Evolutionary conservation across 2,888 invertebrate species (phyloP).

Genomic region (Cheilosia grossa): DNA sequence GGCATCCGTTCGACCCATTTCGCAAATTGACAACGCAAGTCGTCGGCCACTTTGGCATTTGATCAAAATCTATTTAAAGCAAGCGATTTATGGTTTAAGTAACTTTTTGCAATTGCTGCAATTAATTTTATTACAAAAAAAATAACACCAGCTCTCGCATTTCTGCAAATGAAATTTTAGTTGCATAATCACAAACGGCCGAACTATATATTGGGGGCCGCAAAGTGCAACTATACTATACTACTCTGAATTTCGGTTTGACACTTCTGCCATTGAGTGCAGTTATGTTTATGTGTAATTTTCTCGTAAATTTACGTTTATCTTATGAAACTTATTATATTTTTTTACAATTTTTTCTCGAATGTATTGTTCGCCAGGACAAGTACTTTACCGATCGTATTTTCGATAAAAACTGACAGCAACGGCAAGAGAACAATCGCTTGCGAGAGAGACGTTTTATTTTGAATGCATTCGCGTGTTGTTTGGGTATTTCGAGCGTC

Average conservation of each 20-base stretch:
- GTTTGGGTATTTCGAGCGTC: conserved; percentile 44
- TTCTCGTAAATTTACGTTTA: not conserved
- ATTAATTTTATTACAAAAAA: conserved; percentile 51
- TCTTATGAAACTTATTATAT: not conserved
- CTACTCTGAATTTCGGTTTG: conserved; percentile 28
- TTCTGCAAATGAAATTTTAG: conserved; percentile 32
- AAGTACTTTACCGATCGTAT: conserved; percentile 69
- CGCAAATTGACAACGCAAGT: conserved; percentile 22
- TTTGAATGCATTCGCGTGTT: conserved; percentile 67
- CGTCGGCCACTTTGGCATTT: conserved; percentile 51
- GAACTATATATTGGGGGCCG: not conserved
- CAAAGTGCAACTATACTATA: conserved; percentile 1
- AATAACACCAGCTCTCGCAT: not conserved
- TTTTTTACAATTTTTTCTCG: conserved; percentile 21
- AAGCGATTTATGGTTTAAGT: conserved; percentile 40
- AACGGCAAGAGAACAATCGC: conserved; percentile 58
- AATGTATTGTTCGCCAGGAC: conserved; percentile 33
- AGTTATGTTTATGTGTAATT: conserved; percentile 2
- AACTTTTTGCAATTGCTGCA: conserved; percentile 48
- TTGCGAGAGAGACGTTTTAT: conserved; percentile 28
- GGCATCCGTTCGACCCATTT: conserved; percentile 34
- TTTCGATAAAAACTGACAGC: conserved; percentile 70
- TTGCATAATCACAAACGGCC: conserved; percentile 50
- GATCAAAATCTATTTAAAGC: conserved; percentile 48
- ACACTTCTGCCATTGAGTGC: conserved; percentile 39